Percentiles rank a stretch among this genome's conserved stretches.
Evolutionary conservation across 2,888 invertebrate genomes (phyloP).

Genomic region (Drosophila mayaguana): DNA sequence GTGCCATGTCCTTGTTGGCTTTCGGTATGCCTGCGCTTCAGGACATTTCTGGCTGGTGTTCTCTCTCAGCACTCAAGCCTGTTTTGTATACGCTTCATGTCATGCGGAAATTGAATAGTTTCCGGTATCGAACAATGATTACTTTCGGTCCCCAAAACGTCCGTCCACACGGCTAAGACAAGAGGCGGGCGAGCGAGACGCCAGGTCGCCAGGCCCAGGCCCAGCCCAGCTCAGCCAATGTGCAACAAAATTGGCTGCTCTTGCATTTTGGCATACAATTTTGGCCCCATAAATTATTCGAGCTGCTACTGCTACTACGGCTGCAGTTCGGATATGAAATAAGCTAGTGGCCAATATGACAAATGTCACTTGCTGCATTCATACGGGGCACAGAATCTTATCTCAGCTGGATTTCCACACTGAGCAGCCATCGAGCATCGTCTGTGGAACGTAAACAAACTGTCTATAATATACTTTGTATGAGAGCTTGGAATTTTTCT

Average conservation of each 20-base stretch:
- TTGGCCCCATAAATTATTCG: conserved; percentile 15
- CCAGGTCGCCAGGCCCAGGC: too few relatives aligned
- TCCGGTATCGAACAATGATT: conserved; percentile 82
- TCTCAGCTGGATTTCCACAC: neutral
- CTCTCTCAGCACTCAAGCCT: conserved; percentile 18
- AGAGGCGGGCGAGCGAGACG: conserved; percentile 5
- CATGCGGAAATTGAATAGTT: conserved; percentile 82
- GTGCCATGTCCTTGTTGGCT: conserved; percentile 28
- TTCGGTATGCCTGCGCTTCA: conserved; percentile 1
- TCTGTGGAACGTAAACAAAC: neutral
- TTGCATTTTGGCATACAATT: conserved; percentile 8
- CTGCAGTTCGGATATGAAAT: neutral
- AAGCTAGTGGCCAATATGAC: neutral
- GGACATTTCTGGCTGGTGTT: conserved; percentile 18
- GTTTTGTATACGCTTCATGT: conserved; percentile 67
- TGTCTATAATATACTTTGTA: neutral
- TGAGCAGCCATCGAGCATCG: neutral
- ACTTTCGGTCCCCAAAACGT: conserved; percentile 58
- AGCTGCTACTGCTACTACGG: neutral
- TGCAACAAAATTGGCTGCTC: conserved; percentile 29
- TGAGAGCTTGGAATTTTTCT: neutral
- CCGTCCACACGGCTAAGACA: conserved; percentile 32
- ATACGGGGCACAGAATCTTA: neutral
- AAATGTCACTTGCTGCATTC: neutral
- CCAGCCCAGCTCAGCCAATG: conserved; percentile 1